phyloP scores from a whole-genome alignment of 2,113 vertebrate species.

The Mormyrus iriodes region DNA sequence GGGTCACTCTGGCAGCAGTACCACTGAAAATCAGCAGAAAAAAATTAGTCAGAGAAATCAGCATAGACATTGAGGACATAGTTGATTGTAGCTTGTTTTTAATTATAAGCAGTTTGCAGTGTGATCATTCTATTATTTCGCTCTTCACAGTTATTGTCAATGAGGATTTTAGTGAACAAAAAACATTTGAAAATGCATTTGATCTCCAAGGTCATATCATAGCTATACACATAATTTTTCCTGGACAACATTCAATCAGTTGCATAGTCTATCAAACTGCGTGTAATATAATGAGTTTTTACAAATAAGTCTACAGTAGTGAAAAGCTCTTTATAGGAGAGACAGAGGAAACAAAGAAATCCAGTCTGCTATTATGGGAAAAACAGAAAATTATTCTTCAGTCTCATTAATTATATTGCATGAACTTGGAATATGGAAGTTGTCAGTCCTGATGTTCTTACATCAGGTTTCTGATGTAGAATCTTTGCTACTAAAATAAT shows the following conservation, averaged over 20 bases:
- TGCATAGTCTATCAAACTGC: neutral
- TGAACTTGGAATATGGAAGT: neutral
- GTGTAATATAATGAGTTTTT: neutral
- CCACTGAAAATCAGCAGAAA: neutral
- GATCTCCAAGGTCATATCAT: neutral
- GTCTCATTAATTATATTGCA: neutral
- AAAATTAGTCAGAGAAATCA: neutral
- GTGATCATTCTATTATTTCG: neutral
- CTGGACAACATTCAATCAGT: neutral
- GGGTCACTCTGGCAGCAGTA: neutral
- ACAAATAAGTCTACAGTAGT: neutral
- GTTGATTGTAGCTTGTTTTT: neutral
- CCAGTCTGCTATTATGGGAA: neutral
- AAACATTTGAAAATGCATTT: neutral
- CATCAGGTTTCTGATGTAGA: neutral
- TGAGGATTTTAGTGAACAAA: neutral
- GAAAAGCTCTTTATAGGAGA: neutral
- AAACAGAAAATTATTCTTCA: neutral
- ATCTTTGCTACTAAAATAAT: neutral
- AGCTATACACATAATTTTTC: neutral
- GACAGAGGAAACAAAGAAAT: constrained; percentile 5
- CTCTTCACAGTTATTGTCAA: neutral
- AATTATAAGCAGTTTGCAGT: neutral
- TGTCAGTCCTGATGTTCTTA: no score
- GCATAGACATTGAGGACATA: neutral